Percentiles rank a stretch among this genome's conserved stretches.
These are phyloP conservation scores for Sapayoa aenigma DNA, from an alignment of 2,113 vertebrate species.

Conservation along the genomic window DNA sequence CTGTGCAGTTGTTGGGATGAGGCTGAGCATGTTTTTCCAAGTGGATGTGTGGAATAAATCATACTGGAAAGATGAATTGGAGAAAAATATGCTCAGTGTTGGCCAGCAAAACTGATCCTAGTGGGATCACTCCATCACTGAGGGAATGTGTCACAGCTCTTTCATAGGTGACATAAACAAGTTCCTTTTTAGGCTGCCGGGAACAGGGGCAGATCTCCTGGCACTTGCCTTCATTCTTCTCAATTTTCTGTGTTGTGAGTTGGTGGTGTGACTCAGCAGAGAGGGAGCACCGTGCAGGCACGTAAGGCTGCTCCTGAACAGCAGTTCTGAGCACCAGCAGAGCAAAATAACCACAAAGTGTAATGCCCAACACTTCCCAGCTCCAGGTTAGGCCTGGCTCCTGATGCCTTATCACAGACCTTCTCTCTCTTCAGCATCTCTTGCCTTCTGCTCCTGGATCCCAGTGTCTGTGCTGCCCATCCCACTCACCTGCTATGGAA, in stretches of 20 bases:
- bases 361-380: neutral
- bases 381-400: neutral
- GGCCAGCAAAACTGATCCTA: neutral
- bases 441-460: neutral
- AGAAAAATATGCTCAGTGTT: neutral
- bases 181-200: neutral
- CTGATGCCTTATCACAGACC: neutral
- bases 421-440: neutral
- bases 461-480: fast-evolving
- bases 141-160: neutral
- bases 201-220: neutral
- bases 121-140: neutral
- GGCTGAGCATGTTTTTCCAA: neutral
- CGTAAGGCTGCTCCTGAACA: neutral
- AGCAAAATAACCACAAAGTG: neutral
- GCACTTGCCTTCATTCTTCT: neutral
- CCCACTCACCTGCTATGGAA: neutral
- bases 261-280: constrained; percentile 1
- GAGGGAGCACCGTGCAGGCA: neutral
- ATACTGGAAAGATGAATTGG: neutral
- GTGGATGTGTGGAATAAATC: neutral
- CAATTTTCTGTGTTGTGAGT: neutral
- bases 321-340: neutral
- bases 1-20: neutral
- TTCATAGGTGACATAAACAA: neutral